Evolutionary conservation across 2,113 vertebrate species (phyloP), one percentile per base, ranked within the genome.

Genomic region (Ophthalmolycus amberensis): DNA sequence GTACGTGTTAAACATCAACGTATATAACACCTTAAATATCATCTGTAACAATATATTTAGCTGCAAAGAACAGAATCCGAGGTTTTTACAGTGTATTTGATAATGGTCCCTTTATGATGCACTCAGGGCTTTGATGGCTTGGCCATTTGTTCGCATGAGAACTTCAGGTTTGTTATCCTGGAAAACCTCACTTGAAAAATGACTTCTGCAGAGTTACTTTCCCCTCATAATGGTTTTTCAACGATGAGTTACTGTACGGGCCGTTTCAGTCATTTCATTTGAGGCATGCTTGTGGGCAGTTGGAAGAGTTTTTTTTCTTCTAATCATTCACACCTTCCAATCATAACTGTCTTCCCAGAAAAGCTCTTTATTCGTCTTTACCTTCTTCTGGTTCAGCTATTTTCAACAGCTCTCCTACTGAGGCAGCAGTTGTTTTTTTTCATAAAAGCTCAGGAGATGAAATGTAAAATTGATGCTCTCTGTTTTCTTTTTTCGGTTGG

Each of bases 291-390:
- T 90, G 79, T 88, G 85, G 83, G 80, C 54, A 80, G 77, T 69
- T 86, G 85, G 91, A 84, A 32, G 77, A 74, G 70, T 84, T 88
- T 86, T 85, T 85, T 89, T 86, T 85, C 84, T 71, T 76, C 79
- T 75, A 77, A 88, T 94, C 90, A 91, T 91, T 92, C 93, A 91
- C 91, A 90, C 90, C 90, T 88, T 84, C 86, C 90, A 93, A 93
- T 93, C 91, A 93, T 79, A 90, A 69, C 83, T 89, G 91, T 89
- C 89, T 79, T 84, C 69, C 70, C 52, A 72, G 84, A 85, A 90
- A 90, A 88, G 84, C 71, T 67, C 82, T 80, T 84, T 82, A 83
- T 86, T 86, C 83, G 73, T 83, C 59, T 56, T 66, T 67, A 44
- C 67, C 76, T 78, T 82, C 79, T 54, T 80, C 66, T 64, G 75